Evolutionary conservation across 2,113 vertebrate species (phyloP).

Genomic region (Peromyscus leucopus): DNA sequence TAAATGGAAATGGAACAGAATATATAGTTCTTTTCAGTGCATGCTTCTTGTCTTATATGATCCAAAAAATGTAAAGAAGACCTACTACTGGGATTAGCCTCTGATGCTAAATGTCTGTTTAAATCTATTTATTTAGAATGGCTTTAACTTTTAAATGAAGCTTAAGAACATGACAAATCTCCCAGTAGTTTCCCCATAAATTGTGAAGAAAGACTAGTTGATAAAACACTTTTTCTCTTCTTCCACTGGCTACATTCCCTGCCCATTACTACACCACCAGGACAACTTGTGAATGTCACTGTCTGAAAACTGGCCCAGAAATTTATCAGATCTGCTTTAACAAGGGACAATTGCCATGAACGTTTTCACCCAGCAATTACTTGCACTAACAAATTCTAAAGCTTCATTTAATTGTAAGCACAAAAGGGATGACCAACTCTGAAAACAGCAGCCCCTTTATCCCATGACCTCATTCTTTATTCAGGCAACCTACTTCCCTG

Average conservation of each 20-base stretch:
- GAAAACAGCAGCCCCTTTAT: conserved; percentile 59
- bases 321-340: conserved; percentile 59
- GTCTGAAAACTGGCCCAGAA: conserved; percentile 35
- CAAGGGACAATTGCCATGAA: conserved; percentile 47
- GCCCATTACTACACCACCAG: neutral
- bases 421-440: conserved; percentile 37
- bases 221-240: neutral
- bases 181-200: conserved; percentile 56
- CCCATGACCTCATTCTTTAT: conserved; percentile 74
- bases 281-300: neutral
- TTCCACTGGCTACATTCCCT: neutral
- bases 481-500: conserved; percentile 71
- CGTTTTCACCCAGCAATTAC: conserved; percentile 62
- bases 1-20: conserved; percentile 23
- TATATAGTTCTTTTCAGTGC: neutral
- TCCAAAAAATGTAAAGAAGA: conserved; percentile 19
- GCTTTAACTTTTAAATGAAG: conserved; percentile 47
- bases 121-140: conserved; percentile 59
- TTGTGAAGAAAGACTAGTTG: neutral
- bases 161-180: conserved; percentile 31
- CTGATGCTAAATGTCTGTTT: neutral
- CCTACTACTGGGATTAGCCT: neutral
- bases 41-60: neutral
- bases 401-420: conserved; percentile 52
- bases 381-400: conserved; percentile 58